Percentiles rank a stretch among this genome's conserved stretches.
Conservation (phyloP, 2,888 invertebrate species). For the Leistus spinibarbis region DNA sequence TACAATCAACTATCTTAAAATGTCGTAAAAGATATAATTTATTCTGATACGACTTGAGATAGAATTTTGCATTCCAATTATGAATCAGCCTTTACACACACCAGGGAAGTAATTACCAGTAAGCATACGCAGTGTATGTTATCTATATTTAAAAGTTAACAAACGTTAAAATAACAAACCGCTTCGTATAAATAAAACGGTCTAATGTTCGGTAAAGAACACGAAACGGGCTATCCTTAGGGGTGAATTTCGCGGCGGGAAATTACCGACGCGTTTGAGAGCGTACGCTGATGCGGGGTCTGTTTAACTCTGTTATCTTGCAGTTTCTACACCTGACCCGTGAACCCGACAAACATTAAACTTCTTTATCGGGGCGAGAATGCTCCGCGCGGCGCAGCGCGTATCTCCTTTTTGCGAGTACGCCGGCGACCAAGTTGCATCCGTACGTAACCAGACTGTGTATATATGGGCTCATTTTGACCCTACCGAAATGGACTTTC, state of each 20-base stretch:
- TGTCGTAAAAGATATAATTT: not conserved
- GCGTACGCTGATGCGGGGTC: not conserved
- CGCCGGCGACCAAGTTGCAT: not conserved
- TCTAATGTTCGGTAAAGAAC: not conserved
- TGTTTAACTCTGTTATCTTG: not conserved
- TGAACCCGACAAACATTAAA: constrained; percentile 33
- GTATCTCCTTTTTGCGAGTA: not conserved
- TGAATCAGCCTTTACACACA: not conserved
- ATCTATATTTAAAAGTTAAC: not conserved
- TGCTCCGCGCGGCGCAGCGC: not conserved
- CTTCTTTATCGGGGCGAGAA: constrained; percentile 37
- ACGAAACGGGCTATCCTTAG: not conserved
- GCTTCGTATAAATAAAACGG: not conserved
- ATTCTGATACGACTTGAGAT: not conserved
- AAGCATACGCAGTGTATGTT: not conserved
- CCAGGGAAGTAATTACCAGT: not conserved
- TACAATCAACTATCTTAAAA: no score
- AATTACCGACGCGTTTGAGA: no score
- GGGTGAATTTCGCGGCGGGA: not conserved
- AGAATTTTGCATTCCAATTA: not conserved
- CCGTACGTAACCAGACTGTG: not conserved
- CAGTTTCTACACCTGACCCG: constrained; percentile 34
- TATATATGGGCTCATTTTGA: not conserved
- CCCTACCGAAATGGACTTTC: not conserved
- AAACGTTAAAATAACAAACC: not conserved